Evolutionary conservation across 2,888 invertebrate species (phyloP).

Genomic region (Leptothorax acervorum): DNA sequence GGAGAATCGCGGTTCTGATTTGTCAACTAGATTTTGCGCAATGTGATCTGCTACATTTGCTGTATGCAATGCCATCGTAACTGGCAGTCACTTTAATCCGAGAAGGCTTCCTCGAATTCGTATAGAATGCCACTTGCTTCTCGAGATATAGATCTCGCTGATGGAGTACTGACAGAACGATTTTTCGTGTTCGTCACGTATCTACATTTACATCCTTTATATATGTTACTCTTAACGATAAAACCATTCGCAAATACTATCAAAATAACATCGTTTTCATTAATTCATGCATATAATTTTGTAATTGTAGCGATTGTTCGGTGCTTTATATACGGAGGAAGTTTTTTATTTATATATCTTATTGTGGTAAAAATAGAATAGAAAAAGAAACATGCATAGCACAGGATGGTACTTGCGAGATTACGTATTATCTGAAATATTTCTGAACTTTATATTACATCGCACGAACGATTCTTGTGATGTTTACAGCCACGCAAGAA

Average conservation of each 20-base stretch:
- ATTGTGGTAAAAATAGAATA: neutral
- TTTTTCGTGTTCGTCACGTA: neutral
- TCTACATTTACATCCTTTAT: neutral
- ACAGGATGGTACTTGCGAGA: slow-evolving; percentile 2
- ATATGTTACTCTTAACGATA: neutral
- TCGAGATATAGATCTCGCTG: slow-evolving; percentile 53
- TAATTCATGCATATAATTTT: neutral
- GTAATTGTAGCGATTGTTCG: neutral
- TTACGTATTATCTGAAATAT: slow-evolving; percentile 5
- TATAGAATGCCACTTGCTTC: slow-evolving; percentile 73
- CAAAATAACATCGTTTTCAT: neutral
- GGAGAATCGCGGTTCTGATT: slow-evolving; percentile 60
- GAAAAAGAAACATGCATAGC: neutral
- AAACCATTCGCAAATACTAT: neutral
- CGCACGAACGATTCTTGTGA: slow-evolving; percentile 2
- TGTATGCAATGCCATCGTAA: slow-evolving; percentile 67
- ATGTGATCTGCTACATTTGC: slow-evolving; percentile 68
- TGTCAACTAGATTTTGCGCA: slow-evolving; percentile 69
- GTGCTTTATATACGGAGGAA: neutral
- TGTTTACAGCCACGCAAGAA: slow-evolving; percentile 25
- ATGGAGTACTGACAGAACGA: slow-evolving; percentile 12
- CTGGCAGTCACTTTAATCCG: slow-evolving; percentile 77
- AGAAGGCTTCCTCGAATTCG: slow-evolving; percentile 80
- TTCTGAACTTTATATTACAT: slow-evolving; percentile 17
- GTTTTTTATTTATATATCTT: slow-evolving; percentile 6